Evolutionary conservation across 2,888 invertebrate genomes (phyloP).

Genomic region (Ametastegia equiseti): DNA sequence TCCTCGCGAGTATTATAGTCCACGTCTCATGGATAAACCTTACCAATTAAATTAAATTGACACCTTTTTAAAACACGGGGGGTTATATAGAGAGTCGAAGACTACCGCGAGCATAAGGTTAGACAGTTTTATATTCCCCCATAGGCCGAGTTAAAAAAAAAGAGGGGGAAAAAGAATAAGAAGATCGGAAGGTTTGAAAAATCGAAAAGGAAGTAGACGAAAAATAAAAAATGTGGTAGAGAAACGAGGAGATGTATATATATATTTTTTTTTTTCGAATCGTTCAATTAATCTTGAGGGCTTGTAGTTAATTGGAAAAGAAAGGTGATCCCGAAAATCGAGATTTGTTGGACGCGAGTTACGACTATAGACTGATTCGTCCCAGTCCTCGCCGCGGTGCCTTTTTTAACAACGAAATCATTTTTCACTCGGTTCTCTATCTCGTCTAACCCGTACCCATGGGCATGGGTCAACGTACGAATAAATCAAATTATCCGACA

Average conservation of each 20-base stretch:
- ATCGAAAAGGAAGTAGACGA: background rate
- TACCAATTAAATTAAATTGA: slow-evolving; percentile 29
- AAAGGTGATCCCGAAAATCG: slow-evolving; percentile 16
- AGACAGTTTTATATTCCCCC: background rate
- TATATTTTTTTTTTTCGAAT: background rate
- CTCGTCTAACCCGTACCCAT: slow-evolving; percentile 1
- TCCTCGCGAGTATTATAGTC: too few species aligned
- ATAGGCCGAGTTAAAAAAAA: background rate
- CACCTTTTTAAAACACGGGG: slow-evolving; percentile 5
- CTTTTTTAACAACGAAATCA: background rate
- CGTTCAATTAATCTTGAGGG: background rate
- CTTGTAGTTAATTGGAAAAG: slow-evolving; percentile 26
- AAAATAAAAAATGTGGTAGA: background rate
- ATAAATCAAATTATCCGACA: slow-evolving; percentile 14
- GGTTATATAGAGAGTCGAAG: background rate
- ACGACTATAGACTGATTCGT: slow-evolving; percentile 20
- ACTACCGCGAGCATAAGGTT: background rate
- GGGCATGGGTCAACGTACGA: background rate
- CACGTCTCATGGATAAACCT: slow-evolving; percentile 22
- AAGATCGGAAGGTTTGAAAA: too few species aligned
- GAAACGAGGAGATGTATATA: background rate
- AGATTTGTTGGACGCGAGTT: slow-evolving; percentile 20
- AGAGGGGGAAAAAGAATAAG: background rate
- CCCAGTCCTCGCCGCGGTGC: slow-evolving; percentile 2
- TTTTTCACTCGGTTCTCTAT: slow-evolving; percentile 22